phyloP scores from a whole-genome alignment of 23 tunicate genomes.

The Ascidia mentula region DNA sequence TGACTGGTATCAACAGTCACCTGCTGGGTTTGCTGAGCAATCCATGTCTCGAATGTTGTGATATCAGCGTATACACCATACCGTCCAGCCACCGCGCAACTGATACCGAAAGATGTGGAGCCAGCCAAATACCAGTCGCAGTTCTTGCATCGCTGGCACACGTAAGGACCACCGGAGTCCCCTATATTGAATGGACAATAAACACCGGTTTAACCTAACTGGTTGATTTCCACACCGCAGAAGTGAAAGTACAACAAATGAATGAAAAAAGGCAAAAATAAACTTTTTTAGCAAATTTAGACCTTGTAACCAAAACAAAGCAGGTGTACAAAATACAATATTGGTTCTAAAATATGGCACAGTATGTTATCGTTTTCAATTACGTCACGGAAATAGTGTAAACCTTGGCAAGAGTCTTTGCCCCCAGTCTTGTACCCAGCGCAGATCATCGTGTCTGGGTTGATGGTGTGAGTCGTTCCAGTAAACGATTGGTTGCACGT shows the following conservation, averaged over 20 bases:
- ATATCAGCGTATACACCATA: conserved; percentile 79
- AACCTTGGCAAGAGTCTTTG: conserved; percentile 74
- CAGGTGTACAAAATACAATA: too few relatives aligned
- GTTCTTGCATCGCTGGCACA: conserved; percentile 61
- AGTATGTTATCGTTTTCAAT: too few relatives aligned
- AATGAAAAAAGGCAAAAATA: too few relatives aligned
- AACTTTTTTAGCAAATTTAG: too few relatives aligned
- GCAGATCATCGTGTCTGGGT: conserved; percentile 33
- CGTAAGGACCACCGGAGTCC: conserved; percentile 85
- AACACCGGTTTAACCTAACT: too few relatives aligned
- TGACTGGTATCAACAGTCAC: conserved; percentile 5
- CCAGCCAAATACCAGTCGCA: conserved; percentile 76
- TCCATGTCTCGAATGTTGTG: conserved; percentile 64
- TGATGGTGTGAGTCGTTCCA: not conserved
- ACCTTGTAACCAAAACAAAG: too few relatives aligned
- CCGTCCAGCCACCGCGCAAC: conserved; percentile 58
- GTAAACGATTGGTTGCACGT: conserved; percentile 35
- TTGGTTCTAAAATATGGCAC: too few relatives aligned
- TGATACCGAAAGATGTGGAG: conserved; percentile 56
- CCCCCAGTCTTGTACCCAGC: conserved; percentile 70
- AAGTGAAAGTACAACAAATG: too few relatives aligned
- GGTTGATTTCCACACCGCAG: too few relatives aligned
- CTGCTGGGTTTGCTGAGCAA: conserved; percentile 5
- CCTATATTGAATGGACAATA: conserved; percentile 38
- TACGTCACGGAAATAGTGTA: too few relatives aligned